Evolutionary conservation across 2,888 invertebrate species (phyloP).

Genomic region (Notodonta dromedarius): DNA sequence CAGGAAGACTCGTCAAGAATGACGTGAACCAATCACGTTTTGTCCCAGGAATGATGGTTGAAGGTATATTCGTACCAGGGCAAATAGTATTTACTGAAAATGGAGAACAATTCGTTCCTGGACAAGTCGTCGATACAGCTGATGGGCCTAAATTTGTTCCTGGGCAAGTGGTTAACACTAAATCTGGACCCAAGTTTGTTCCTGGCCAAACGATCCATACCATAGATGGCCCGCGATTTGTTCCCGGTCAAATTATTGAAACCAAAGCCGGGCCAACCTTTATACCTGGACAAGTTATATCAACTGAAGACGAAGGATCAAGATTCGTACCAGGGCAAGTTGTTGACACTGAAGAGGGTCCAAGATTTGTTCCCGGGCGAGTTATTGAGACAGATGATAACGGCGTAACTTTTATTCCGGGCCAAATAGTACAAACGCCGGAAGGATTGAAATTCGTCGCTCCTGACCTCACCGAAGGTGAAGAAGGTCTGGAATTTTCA

Average conservation of each 20-base stretch:
- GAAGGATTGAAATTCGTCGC: constrained; percentile 88
- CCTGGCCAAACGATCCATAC: constrained; percentile 90
- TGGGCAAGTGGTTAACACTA: constrained; percentile 90
- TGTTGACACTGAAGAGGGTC: constrained; percentile 88
- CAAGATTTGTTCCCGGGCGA: constrained; percentile 89
- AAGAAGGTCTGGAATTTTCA: constrained; percentile 87
- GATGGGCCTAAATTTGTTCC: constrained; percentile 90
- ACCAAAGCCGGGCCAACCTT: constrained; percentile 90
- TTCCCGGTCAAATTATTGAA: constrained; percentile 91
- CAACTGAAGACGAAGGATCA: constrained; percentile 84
- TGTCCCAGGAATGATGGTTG: constrained; percentile 88
- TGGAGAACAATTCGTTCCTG: constrained; percentile 89
- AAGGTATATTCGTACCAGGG: constrained; percentile 87
- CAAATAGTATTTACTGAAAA: constrained; percentile 88
- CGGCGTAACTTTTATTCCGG: constrained; percentile 90
- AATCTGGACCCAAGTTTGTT: constrained; percentile 86
- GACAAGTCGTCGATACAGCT: constrained; percentile 88
- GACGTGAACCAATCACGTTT: constrained; percentile 86
- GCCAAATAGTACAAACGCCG: constrained; percentile 90
- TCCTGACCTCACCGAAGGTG: constrained; percentile 87
- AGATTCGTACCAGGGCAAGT: constrained; percentile 88
- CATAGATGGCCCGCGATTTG: constrained; percentile 88
- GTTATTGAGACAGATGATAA: constrained; percentile 89
- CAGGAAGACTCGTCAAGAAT: constrained; percentile 86
- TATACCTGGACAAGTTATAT: constrained; percentile 91